A percentile compares a stretch with the other conserved stretches of the same genome.
Conservation (phyloP, 2,888 invertebrate species). For the Hemistola chrysoprasaria region DNA sequence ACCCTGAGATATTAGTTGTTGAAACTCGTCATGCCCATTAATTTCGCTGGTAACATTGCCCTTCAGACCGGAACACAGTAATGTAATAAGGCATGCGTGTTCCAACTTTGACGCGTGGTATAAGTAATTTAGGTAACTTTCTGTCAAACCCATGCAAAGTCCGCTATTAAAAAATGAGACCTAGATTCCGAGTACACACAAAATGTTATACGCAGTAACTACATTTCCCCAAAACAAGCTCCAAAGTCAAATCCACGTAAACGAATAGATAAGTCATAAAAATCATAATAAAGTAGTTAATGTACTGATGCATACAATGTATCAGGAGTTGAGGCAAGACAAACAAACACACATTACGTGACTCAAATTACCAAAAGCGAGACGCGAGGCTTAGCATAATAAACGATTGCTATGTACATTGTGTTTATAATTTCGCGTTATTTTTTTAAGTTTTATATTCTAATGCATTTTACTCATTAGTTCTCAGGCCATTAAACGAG, state of each 20-base stretch:
- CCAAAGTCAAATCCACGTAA: conserved; percentile 58
- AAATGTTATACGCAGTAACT: too few relatives aligned
- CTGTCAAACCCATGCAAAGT: too few relatives aligned
- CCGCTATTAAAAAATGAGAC: too few relatives aligned
- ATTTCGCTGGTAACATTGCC: too few relatives aligned
- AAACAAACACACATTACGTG: conserved; percentile 70
- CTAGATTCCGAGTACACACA: too few relatives aligned
- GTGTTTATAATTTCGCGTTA: conserved; percentile 59
- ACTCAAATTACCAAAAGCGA: conserved; percentile 78
- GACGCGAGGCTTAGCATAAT: conserved; percentile 74
- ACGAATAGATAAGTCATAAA: conserved; percentile 61
- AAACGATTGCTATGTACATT: conserved; percentile 50
- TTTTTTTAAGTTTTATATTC: conserved; percentile 64
- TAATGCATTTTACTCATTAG: conserved; percentile 81
- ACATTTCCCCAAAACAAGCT: too few relatives aligned
- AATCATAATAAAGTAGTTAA: conserved; percentile 64
- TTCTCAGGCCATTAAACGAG: conserved; percentile 81
- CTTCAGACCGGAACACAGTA: too few relatives aligned
- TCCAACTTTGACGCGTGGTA: too few relatives aligned
- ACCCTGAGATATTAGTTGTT: too few relatives aligned
- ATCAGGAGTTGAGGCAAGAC: conserved; percentile 54
- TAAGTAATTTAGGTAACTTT: too few relatives aligned
- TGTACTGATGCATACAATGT: conserved; percentile 55
- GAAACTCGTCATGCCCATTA: too few relatives aligned
- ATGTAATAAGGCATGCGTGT: too few relatives aligned